Conservation (phyloP, 92 coral and sea anemone species). For the Muricea muricata region DNA sequence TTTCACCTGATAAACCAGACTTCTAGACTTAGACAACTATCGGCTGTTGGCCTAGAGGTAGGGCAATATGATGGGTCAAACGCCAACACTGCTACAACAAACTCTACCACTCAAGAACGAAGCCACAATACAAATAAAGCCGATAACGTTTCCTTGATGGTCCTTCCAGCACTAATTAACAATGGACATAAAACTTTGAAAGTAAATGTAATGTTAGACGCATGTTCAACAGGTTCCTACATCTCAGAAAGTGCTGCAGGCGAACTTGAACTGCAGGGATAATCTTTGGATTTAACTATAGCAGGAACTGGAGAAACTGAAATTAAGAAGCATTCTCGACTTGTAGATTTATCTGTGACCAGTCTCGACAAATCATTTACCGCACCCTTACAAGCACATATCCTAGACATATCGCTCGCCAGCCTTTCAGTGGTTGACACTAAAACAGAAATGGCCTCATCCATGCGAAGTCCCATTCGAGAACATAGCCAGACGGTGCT, state of each 20-base stretch:
- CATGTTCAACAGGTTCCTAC: slow-evolving; percentile 67
- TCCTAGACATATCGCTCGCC: slow-evolving; percentile 63
- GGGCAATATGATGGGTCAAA: background rate
- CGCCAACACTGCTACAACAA: too few species aligned
- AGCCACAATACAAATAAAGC: background rate
- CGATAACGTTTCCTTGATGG: slow-evolving; percentile 23
- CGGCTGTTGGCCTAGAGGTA: background rate
- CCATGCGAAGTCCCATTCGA: slow-evolving; percentile 49
- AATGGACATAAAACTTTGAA: slow-evolving; percentile 38
- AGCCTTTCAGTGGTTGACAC: slow-evolving; percentile 57
- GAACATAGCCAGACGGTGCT: slow-evolving; percentile 44
- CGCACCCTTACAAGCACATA: slow-evolving; percentile 44
- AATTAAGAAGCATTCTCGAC: slow-evolving; percentile 37
- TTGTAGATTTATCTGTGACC: slow-evolving; percentile 41
- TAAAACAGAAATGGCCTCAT: slow-evolving; percentile 68
- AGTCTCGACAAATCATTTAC: slow-evolving; percentile 25
- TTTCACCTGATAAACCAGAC: too few species aligned
- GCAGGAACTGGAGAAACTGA: slow-evolving; percentile 52
- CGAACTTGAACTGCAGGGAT: slow-evolving; percentile 46
- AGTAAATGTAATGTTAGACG: slow-evolving; percentile 69
- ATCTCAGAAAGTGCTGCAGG: slow-evolving; percentile 55
- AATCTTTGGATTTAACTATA: slow-evolving; percentile 36
- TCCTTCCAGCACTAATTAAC: slow-evolving; percentile 37
- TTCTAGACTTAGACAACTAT: too few species aligned
- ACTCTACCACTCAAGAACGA: too few species aligned